Evolutionary conservation across 2,797 vertebrate species (phyloP).

Genomic region (Corythornis leucogaster): DNA sequence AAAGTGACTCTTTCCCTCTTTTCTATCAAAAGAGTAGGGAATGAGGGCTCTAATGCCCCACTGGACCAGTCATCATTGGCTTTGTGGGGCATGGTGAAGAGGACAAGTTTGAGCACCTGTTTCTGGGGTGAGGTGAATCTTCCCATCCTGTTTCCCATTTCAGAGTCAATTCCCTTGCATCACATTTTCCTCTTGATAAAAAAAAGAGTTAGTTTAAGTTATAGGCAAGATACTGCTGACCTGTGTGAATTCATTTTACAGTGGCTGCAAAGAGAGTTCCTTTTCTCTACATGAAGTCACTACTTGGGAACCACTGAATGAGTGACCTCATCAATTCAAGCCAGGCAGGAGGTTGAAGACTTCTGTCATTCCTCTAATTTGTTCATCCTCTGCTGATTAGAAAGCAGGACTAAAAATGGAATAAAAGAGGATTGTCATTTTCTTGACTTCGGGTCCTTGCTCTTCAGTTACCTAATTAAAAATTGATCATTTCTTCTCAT

Average conservation of each 20-base stretch:
- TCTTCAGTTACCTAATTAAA: slow-evolving; percentile 14
- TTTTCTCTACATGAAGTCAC: not conserved
- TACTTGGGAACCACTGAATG: not conserved
- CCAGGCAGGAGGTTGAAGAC: not conserved
- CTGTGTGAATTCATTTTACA: not conserved
- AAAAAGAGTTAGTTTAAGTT: not conserved
- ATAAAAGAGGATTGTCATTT: not conserved
- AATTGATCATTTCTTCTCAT: not conserved
- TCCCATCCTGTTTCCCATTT: not conserved
- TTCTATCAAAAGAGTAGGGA: not conserved
- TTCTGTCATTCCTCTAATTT: not conserved
- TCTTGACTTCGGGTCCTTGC: not conserved
- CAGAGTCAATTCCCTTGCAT: not conserved
- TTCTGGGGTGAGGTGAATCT: not conserved
- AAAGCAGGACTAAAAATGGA: not conserved
- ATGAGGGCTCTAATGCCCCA: not conserved
- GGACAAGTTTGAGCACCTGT: not conserved
- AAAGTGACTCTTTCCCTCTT: not conserved
- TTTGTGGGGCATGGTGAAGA: not conserved
- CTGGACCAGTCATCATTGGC: not conserved
- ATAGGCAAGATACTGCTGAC: not conserved
- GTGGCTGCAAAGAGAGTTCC: not conserved
- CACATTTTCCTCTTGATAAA: not conserved
- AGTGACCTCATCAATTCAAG: not conserved
- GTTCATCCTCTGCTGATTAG: not conserved